phyloP scores from a whole-genome alignment of 2,797 vertebrate genomes.

The Limnodromus scolopaceus region DNA sequence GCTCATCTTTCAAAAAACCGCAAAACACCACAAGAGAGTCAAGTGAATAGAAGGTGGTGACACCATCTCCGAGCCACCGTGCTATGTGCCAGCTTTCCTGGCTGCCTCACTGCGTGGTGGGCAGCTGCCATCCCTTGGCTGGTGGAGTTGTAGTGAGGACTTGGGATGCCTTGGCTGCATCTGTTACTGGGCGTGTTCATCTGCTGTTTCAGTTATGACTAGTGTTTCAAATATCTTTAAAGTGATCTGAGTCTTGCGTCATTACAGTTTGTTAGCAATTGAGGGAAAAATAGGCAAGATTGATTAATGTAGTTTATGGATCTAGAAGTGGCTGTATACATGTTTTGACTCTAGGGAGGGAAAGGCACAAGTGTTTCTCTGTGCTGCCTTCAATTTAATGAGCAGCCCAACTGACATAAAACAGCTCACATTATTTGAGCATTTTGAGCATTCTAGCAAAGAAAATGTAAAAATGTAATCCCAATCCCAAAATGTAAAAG shows the following conservation, averaged over 20 bases:
- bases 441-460: not conserved
- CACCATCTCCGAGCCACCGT: not conserved
- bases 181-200: not conserved
- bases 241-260: not conserved
- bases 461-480: too few species aligned
- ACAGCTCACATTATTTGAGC: not conserved
- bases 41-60: not conserved
- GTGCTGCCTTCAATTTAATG: conserved; percentile 27
- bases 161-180: not conserved
- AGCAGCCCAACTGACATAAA: not conserved
- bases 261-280: conserved; percentile 31
- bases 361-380: conserved; percentile 13
- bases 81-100: not conserved
- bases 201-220: conserved; percentile 40
- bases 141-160: not conserved
- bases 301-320: conserved; percentile 50
- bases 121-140: conserved; percentile 46
- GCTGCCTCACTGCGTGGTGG: not conserved
- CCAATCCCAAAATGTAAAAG: conserved; percentile 17
- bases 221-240: conserved; percentile 38
- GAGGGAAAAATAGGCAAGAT: not conserved
- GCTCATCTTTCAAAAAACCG: not conserved
- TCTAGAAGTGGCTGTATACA: conserved; percentile 26
- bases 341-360: conserved; percentile 13
- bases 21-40: not conserved